Conservation (phyloP, 2,113 vertebrate genomes). For the Harpagus bidentatus region DNA sequence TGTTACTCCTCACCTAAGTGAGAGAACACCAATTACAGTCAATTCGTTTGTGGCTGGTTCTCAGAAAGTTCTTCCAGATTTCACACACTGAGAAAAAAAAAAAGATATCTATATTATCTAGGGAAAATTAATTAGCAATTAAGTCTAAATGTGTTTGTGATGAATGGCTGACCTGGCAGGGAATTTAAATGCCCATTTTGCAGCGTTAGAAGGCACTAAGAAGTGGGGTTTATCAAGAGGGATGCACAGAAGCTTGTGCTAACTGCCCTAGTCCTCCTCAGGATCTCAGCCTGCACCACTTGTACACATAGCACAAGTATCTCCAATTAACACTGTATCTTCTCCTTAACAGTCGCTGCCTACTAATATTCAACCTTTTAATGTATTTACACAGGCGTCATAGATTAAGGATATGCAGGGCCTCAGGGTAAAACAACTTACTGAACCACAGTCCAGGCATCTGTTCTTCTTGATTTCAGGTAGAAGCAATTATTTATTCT, state of each 20-base stretch:
- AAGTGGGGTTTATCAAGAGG: background rate
- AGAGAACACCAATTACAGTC: background rate
- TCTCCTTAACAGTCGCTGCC: background rate
- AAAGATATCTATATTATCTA: background rate
- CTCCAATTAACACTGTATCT: background rate
- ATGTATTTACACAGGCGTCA: accelerated
- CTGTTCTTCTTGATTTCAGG: background rate
- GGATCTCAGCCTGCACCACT: accelerated
- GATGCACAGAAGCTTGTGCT: background rate
- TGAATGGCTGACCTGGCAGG: background rate
- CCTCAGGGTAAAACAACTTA: background rate
- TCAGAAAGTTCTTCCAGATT: background rate
- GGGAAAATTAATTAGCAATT: conserved; percentile 31
- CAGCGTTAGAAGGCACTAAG: background rate
- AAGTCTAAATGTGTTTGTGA: background rate
- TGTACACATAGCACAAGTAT: background rate
- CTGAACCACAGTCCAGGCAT: background rate
- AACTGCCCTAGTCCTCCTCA: background rate
- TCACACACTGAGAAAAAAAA: background rate
- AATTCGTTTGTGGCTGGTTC: background rate
- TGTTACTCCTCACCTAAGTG: conserved; percentile 11
- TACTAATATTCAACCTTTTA: background rate
- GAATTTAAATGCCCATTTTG: background rate
- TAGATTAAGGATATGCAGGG: background rate
- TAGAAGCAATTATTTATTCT: background rate